Percentiles rank a stretch among this genome's conserved stretches.
Evolutionary conservation across 2,797 vertebrate genomes (phyloP).

Genomic region (Xerus rutilus): DNA sequence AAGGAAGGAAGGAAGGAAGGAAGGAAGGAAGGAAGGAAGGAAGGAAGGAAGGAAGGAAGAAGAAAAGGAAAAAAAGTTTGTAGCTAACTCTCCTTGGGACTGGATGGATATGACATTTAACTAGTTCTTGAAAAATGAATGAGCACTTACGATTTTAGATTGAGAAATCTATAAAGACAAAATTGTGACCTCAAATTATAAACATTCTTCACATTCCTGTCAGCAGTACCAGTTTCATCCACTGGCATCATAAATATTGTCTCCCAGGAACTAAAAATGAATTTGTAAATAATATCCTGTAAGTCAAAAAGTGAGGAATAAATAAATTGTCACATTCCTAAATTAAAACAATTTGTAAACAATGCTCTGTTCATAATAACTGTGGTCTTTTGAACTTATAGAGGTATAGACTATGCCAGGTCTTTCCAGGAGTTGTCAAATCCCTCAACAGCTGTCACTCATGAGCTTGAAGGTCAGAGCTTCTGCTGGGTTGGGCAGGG

Average conservation of each 20-base stretch:
- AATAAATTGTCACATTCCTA: neutral
- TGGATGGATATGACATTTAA: constrained; percentile 29
- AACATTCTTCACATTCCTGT: constrained; percentile 9
- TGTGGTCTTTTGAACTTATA: neutral
- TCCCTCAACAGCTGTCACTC: neutral
- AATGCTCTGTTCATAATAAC: neutral
- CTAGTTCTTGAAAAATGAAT: constrained; percentile 59
- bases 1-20: neutral
- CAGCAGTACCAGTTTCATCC: neutral
- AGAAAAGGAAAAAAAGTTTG: neutral
- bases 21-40: neutral
- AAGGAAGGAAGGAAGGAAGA: neutral
- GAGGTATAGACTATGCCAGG: neutral
- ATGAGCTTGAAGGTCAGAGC: neutral
- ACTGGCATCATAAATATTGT: constrained; percentile 35
- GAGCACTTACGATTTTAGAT: constrained; percentile 68
- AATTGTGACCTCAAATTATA: constrained; percentile 60
- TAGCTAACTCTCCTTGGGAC: neutral
- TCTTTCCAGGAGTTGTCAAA: neutral
- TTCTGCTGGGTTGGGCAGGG: neutral
- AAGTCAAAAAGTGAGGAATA: constrained; percentile 44
- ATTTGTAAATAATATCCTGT: neutral
- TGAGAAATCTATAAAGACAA: constrained; percentile 55
- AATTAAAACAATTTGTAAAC: constrained; percentile 44
- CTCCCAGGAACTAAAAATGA: constrained; percentile 32